phyloP scores from a whole-genome alignment of 2,888 invertebrate species.

The Tillus elongatus region DNA sequence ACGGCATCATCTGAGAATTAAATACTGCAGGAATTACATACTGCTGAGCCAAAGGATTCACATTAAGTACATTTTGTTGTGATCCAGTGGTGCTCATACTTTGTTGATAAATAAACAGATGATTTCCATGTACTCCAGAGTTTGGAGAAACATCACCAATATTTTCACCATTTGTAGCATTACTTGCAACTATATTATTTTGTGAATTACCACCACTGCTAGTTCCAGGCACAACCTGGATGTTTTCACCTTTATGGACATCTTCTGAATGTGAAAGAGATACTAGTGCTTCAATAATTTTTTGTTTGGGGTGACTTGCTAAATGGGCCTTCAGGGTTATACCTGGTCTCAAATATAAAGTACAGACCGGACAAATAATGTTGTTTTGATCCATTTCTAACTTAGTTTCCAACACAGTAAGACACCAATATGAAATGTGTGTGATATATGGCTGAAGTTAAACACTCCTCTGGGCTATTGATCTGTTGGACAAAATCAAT shows the following conservation, averaged over 20 bases:
- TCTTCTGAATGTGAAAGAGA: constrained; percentile 30
- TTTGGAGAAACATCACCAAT: no score
- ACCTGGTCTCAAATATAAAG: constrained; percentile 71
- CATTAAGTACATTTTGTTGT: constrained; percentile 34
- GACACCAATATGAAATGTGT: background rate
- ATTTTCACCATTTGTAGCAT: no score
- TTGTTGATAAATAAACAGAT: constrained; percentile 49
- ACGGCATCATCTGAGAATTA: constrained; percentile 48
- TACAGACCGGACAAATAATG: constrained; percentile 71
- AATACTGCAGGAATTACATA: constrained; percentile 45
- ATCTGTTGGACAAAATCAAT: constrained; percentile 32
- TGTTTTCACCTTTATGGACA: constrained; percentile 28
- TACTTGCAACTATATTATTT: no score
- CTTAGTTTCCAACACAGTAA: constrained; percentile 9
- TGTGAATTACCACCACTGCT: no score
- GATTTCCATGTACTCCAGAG: constrained; percentile 32
- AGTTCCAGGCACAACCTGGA: no score
- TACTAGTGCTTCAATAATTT: constrained; percentile 70
- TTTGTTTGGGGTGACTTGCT: constrained; percentile 80
- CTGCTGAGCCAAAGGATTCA: constrained; percentile 46
- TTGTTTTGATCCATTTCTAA: constrained; percentile 35
- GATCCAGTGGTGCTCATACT: constrained; percentile 44
- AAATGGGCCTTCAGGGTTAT: constrained; percentile 73
- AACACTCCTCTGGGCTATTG: constrained; percentile 30
- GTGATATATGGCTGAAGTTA: constrained; percentile 13